Evolutionary conservation across 2,888 invertebrate species (phyloP), one percentile per base, ranked within the genome.

Genomic region (Uropetala carovei): DNA sequence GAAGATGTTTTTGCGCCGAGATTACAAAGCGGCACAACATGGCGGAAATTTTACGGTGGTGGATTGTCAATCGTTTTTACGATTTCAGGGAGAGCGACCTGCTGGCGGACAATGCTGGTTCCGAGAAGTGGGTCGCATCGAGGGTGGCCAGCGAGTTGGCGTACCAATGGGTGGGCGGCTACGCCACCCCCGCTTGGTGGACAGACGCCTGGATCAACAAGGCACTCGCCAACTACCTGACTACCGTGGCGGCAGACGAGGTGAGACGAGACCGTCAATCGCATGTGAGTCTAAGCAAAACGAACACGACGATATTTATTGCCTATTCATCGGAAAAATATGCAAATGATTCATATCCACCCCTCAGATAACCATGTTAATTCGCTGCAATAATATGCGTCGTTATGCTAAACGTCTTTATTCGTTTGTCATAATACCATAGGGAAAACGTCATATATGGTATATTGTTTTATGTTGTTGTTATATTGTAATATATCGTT

Each of bases 121-220:
- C 91, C 60, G 91, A 59, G 92, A 94, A 93, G 92, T 94, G 94
- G 96, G 93, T 96, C 96, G 93, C 96, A 96, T 85, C 97, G 97
- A 0, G 96, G 96, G 93, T 96, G 97, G 94, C 97, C 0, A 97
- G 97, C 93, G 98, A 98, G 94, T 94, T 98, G 75, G 96, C 97
- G 4, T 97, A 97, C 94, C 98, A 98, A 94, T 98, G 98, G 98
- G 95, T 98, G 18, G 98, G 98, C 0, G 96, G 97, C 7, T 96
- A 97, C 93, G 96, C 97, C 0, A 97, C 98, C 0, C 98, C 98
- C 0, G 96, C 96, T 22, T 97, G 97, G 96, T 98, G 97, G 97
- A 96, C 96, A 81, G 97, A 97, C 93, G 97, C 97, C 0, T 97
- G 97, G 93, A 95, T 97, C 16, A 98, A 97, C 94, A 97, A 97